phyloP scores from a whole-genome alignment of 2,797 vertebrate species.

The Crocidura indochinensis region DNA sequence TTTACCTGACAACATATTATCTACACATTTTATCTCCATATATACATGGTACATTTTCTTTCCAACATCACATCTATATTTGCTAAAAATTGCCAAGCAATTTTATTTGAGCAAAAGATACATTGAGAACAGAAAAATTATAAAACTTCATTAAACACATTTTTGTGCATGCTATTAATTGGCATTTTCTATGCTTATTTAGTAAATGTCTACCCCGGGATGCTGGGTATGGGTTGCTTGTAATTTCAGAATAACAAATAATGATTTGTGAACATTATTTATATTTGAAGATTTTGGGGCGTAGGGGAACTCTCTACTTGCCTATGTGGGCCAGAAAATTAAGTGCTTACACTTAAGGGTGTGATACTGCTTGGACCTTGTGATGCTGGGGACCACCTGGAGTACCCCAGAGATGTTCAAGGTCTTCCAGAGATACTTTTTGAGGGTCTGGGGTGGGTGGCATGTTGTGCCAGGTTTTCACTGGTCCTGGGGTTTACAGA shows the following conservation, averaged over 20 bases:
- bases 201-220: background rate
- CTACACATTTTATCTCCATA: background rate
- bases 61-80: background rate
- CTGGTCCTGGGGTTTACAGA: no score
- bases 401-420: no score
- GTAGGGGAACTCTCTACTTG: no score
- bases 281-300: background rate
- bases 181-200: background rate
- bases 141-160: background rate
- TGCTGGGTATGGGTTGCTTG: background rate
- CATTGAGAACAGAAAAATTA: slow-evolving; percentile 12
- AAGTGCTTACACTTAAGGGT: no score
- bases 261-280: slow-evolving; percentile 14
- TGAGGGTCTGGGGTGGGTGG: no score
- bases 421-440: no score
- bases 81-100: slow-evolving; percentile 31
- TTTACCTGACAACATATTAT: slow-evolving; percentile 30
- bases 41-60: background rate
- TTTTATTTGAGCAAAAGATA: background rate
- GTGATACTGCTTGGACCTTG: no score
- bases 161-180: background rate
- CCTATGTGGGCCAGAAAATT: no score
- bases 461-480: no score
- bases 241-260: slow-evolving; percentile 18
- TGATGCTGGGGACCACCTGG: no score